phyloP scores from a whole-genome alignment of 1,140 invertebrate species.

The Ceratitis capitata region DNA sequence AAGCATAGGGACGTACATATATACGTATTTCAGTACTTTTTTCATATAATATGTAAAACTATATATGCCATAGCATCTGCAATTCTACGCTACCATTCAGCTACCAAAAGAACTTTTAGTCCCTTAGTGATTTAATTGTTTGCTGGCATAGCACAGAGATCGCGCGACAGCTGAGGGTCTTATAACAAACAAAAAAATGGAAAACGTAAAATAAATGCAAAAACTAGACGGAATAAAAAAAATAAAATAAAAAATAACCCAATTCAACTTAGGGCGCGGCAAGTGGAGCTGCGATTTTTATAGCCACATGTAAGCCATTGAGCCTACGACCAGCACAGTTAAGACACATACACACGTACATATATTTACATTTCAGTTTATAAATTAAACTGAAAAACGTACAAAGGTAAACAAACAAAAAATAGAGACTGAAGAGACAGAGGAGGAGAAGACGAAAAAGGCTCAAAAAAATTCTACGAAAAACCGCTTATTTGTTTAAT shows the following conservation, averaged over 20 bases:
- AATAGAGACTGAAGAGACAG: neutral
- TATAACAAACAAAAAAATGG: constrained; percentile 12
- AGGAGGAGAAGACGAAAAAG: neutral
- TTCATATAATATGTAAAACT: neutral
- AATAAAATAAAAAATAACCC: neutral
- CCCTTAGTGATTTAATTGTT: neutral
- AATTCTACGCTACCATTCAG: neutral
- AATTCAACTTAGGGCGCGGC: neutral
- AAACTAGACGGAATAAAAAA: neutral
- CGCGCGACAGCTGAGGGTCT: neutral
- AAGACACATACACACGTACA: neutral
- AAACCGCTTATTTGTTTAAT: constrained; percentile 2
- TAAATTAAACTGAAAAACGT: neutral
- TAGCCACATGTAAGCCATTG: neutral
- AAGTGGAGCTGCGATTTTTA: neutral
- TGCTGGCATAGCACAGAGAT: neutral
- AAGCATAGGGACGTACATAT: no score
- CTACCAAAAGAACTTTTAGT: neutral
- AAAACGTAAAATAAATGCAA: neutral
- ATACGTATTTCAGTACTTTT: no score
- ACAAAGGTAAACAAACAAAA: constrained; percentile 10
- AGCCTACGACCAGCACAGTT: neutral
- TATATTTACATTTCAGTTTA: no score
- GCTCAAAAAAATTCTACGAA: neutral
- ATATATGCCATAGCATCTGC: neutral